Base-by-base conservation (phyloP, 2,888 invertebrate species). In the Zygogramma bicolorata region DNA sequence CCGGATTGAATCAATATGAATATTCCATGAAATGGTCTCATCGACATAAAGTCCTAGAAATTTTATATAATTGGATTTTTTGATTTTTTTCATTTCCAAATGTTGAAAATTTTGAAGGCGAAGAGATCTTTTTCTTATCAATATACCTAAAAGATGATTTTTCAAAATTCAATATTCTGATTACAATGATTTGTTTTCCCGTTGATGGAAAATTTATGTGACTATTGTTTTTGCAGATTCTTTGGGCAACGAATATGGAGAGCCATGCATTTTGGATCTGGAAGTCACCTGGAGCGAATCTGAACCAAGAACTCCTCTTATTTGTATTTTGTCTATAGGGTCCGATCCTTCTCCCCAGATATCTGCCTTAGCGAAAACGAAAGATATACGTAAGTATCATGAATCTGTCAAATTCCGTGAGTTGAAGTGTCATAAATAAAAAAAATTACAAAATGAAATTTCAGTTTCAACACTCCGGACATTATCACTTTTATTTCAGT, bases 311-410 rank as follows among this genome's bases (percentile, higher is more conserved):
- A 93, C 95, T 0, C 98, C 98, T 0, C 90, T 98, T 22, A 93
- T 97, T 78, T 98, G 98, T 82, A 93, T 98, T 80, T 88, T 98
- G 18, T 97, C 97, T 0, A 97, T 96, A 81, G 98, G 98, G 0
- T 97, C 97, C 0, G 98, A 98, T 89, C 98, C 98, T 1, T 97
- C 97, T n/a, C 93, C 95, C 8, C 97, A 97, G 88, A 97, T 98
- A 76, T 93, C 94, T 46, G 88, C 91, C 8, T 87, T 98, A 60
- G 96, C 98, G 1, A 98, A 97, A 88, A 89, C 92, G 65, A 95
- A 95, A 87, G 93, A 93, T 81, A 93, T 95, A 70, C 90, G 97
- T 97, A 88, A 90, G 92, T 86, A 34, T 49, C 15, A 20, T 40
- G 6, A 3, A 22, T 20, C 27, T 40, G 15, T 22, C n/a, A 20